Base-by-base conservation (phyloP, 2,797 vertebrate genomes). In the Serranus cabrilla region DNA sequence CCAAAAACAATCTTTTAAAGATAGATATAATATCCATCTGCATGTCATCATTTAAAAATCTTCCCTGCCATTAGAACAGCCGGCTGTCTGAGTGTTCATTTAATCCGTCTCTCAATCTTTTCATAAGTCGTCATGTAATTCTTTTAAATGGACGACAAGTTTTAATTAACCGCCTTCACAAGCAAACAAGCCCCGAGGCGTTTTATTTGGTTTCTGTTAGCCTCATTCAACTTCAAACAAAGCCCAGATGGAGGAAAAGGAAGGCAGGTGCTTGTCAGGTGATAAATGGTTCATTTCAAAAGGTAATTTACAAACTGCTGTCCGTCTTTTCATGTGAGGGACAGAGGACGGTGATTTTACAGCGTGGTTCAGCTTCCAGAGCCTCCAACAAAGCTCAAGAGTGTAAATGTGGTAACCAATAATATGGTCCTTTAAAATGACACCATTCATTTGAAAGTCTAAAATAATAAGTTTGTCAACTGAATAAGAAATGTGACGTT, bases 181-280 rank as follows among this genome's bases (percentile, higher is more conserved):
- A 72, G 74, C 84, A 88, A 88, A 88, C 84, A 85, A 74, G 57
- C 45, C 66, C 56, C 1, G 27, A 47, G 50, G 64, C 21, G 2
- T 69, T 89, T 80, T 84, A 82, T 86, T 88, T 85, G 76, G 71
- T 43, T 71, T 73, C 54, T 61, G 75, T 49, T 31, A 8, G 56
- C 65, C 51, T 75, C 74, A 81, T 88, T 90, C 80, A 80, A 65
- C 78, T 62, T 90, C 86, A 86, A 86, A 88, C 87, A 87, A 89
- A 90, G 80, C 82, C 79, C 85, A 81, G 84, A 82, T 82, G 85
- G 87, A 85, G 71, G 21, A 34, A 67, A 43, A 47, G 71, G 70
- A 52, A 56, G 78, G 81, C 82, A 87, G 84, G 81, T 88, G 87
- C 77, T 57, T 1, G 62, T 69, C 66, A 57, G 74, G 58, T 52